These are phyloP conservation scores for Drosophila albomicans DNA, from an alignment of 1,140 invertebrate species.

Conservation along the genomic window DNA sequence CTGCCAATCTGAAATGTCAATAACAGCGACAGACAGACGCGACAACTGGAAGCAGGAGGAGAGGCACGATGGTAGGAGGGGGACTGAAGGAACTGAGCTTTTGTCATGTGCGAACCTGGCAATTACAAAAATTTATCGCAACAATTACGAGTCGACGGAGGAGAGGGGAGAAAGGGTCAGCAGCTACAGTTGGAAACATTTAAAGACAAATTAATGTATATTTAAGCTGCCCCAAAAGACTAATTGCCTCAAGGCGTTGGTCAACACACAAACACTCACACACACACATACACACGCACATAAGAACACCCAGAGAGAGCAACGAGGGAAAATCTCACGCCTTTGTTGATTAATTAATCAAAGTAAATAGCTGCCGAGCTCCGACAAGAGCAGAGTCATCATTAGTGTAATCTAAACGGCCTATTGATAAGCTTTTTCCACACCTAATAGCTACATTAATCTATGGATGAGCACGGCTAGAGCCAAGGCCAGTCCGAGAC, in stretches of 20 bases:
- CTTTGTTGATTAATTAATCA: conserved; percentile 81
- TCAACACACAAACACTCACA: conserved; percentile 22
- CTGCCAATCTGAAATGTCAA: conserved; percentile 75
- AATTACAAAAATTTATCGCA: conserved; percentile 66
- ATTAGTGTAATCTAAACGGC: conserved; percentile 79
- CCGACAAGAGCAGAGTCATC: conserved; percentile 44
- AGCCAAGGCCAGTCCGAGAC: conserved; percentile 82
- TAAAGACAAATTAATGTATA: conserved; percentile 83
- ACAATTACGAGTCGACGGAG: conserved; percentile 29
- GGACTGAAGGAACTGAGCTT: conserved; percentile 7
- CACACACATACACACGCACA: conserved; percentile 2
- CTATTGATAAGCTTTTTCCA: conserved; percentile 80
- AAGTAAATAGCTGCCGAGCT: conserved; percentile 68
- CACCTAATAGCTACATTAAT: conserved; percentile 80
- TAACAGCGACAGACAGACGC: conserved; percentile 52
- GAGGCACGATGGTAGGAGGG: neutral
- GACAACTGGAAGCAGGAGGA: conserved; percentile 4
- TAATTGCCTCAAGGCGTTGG: conserved; percentile 67
- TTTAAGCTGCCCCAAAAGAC: conserved; percentile 74
- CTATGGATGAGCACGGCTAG: conserved; percentile 47
- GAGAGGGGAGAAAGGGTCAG: conserved; percentile 32
- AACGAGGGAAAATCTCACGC: conserved; percentile 69
- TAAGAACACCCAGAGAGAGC: neutral
- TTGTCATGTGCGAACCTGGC: conserved; percentile 59
- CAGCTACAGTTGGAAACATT: conserved; percentile 43